A percentile compares a stretch with the other conserved stretches of the same genome.
Conservation (phyloP, 2,797 vertebrate genomes). For the Xenopus petersii region DNA sequence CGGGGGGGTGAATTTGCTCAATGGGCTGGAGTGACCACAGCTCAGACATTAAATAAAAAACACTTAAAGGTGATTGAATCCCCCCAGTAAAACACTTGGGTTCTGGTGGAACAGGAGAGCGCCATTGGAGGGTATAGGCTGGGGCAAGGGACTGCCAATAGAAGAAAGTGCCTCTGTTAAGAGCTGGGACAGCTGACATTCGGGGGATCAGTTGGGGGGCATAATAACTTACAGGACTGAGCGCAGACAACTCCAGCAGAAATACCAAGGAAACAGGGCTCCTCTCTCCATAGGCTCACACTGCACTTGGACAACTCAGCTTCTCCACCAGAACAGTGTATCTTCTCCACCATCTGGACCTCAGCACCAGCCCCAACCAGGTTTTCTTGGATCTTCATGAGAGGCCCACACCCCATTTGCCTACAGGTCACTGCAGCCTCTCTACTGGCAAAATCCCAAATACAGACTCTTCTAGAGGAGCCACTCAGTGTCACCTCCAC, state of each 20-base stretch:
- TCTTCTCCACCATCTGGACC: slow-evolving; percentile 37
- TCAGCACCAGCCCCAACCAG: neutral
- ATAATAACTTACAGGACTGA: neutral
- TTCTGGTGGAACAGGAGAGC: too few relatives aligned
- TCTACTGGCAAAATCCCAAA: slow-evolving; percentile 47
- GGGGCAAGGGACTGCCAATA: too few relatives aligned
- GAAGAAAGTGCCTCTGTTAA: too few relatives aligned
- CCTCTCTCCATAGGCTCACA: slow-evolving; percentile 11
- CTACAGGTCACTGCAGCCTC: slow-evolving; percentile 52
- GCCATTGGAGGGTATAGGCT: too few relatives aligned
- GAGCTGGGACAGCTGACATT: too few relatives aligned
- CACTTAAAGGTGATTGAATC: too few relatives aligned
- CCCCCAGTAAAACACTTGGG: too few relatives aligned
- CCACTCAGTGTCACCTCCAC: slow-evolving; percentile 50
- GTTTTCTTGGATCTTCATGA: slow-evolving; percentile 16
- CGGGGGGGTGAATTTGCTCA: too few relatives aligned
- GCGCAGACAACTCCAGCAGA: slow-evolving; percentile 22
- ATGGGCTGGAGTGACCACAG: too few relatives aligned
- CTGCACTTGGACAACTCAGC: slow-evolving; percentile 35
- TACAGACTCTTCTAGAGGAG: slow-evolving; percentile 50
- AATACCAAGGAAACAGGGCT: neutral
- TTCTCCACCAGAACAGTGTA: slow-evolving; percentile 49
- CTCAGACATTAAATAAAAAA: too few relatives aligned
- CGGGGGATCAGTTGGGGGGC: too few relatives aligned
- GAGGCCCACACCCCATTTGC: slow-evolving; percentile 50